These are phyloP conservation scores for Rhizoglyphus robini DNA, from an alignment of 1,140 invertebrate genomes.

Conservation along the genomic window DNA sequence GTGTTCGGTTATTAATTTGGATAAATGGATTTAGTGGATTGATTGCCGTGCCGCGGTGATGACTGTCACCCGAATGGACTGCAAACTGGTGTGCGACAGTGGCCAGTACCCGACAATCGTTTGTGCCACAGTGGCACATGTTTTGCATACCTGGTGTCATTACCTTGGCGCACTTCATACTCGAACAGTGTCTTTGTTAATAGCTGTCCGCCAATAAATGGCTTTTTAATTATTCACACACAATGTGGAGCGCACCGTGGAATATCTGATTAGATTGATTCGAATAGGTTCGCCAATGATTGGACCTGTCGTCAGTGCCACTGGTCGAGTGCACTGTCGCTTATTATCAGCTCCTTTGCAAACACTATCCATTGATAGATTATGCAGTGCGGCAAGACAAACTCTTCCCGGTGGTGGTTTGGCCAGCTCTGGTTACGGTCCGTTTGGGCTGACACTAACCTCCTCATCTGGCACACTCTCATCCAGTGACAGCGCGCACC, in stretches of 20 bases:
- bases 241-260: neutral
- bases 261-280: constrained; percentile 15
- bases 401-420: neutral
- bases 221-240: constrained; percentile 13
- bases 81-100: neutral
- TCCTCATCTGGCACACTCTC: neutral
- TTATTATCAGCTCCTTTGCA: too few relatives aligned
- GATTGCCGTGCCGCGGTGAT: neutral
- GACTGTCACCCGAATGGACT: neutral
- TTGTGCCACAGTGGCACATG: neutral
- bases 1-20: too few relatives aligned
- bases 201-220: neutral
- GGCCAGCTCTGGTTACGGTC: neutral
- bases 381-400: neutral
- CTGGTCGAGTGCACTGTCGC: too few relatives aligned
- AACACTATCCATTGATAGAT: neutral
- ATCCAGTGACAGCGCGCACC: neutral
- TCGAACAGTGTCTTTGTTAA: neutral
- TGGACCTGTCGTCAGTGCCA: neutral
- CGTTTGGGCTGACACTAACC: too few relatives aligned
- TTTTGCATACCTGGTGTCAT: constrained; percentile 8
- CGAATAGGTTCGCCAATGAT: neutral
- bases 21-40: constrained; percentile 6
- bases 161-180: neutral
- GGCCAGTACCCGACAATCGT: neutral